Evolutionary conservation across 2,797 vertebrate genomes (phyloP).

Genomic region (Paguma larvata): DNA sequence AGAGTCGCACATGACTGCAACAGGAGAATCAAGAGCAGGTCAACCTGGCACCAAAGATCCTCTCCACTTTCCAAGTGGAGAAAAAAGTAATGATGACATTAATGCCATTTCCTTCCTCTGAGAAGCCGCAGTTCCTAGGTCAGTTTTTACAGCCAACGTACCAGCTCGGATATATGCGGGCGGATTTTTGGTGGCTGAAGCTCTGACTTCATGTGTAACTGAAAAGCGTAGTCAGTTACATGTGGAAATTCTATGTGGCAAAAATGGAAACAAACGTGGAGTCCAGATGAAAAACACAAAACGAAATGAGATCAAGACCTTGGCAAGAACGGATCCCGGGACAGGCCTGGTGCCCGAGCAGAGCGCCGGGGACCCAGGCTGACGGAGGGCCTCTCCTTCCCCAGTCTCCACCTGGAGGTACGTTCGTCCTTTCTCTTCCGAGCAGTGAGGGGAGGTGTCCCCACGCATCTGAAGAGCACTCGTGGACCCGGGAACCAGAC

Average conservation of each 20-base stretch:
- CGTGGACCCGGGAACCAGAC: accelerated
- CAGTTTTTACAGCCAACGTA: accelerated
- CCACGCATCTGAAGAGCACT: accelerated
- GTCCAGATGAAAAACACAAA: neutral
- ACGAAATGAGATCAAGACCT: too few relatives aligned
- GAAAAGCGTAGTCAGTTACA: accelerated
- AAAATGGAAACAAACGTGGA: neutral
- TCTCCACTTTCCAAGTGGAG: neutral
- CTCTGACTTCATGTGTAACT: neutral
- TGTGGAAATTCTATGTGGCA: accelerated
- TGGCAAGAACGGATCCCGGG: neutral
- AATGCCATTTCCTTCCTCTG: accelerated
- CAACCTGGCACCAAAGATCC: accelerated
- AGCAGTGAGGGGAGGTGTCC: neutral
- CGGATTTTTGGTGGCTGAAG: accelerated
- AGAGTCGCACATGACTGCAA: neutral
- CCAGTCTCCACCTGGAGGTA: too few relatives aligned
- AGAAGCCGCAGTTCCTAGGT: accelerated
- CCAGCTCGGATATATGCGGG: accelerated
- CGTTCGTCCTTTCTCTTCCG: neutral
- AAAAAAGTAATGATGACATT: too few relatives aligned
- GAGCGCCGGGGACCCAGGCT: accelerated
- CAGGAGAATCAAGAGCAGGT: accelerated
- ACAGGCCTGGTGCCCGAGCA: accelerated
- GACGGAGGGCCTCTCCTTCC: neutral